Base-by-base conservation (phyloP, 2,888 invertebrate species). In the Plagodis dolabraria region DNA sequence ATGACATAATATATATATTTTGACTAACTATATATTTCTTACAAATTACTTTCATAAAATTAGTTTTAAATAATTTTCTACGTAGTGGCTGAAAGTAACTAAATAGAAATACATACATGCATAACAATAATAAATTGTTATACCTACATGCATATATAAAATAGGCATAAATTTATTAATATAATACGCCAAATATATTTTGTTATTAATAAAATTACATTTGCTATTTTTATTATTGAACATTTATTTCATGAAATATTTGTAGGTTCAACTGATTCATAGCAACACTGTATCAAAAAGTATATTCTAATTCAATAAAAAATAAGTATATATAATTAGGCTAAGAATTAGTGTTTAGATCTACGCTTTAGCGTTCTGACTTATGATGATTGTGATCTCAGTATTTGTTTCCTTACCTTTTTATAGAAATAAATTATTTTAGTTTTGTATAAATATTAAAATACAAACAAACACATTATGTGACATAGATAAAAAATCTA, bases 301-400 rank as follows among this genome's bases (percentile, higher is more conserved):
- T 53, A 11, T 52, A 57, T 58, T 46, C 47, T 12, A 43, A 43
- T 47, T 46, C 40, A 43, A 50, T 47, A 7, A 60, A 54, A 10
- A 33, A 2, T 22, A 22, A 22, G 22, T 22, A 22, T 2, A 22
- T 22, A 22, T 22, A 22, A 5, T 70, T 72, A 59, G 57, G 62
- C 71, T 74, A 70, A 67, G 60, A 54, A 60, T 62, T 74, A 70
- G 65, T 56, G 52, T 60, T 73, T 78, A 77, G 75, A 59, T 71
- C 64, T 76, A 77, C 77, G 83, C 84, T 79, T 82, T 79, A 82
- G 83, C 79, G 77, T 81, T 83, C 76, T 80, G 68, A 79, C 79
- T 83, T 79, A 78, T 80, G 75, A 82, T 69, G 68, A 71, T 77
- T 77, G 77, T 82, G 81, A 79, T 80, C 74, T 68, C 63, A 60